Conservation (phyloP, 2,113 vertebrate genomes). For the Antechinus flavipes region DNA sequence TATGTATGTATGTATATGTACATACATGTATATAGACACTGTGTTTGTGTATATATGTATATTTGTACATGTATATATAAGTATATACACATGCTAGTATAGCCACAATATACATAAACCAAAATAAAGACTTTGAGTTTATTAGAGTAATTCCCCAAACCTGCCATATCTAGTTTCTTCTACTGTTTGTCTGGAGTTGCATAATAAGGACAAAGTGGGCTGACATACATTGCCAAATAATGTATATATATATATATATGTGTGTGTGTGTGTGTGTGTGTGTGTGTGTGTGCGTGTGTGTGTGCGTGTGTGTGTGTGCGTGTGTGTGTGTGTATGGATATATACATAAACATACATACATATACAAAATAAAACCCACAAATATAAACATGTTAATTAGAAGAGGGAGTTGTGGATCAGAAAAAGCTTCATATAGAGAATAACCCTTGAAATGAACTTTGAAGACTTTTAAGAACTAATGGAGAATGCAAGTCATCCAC, state of each 20-base stretch:
- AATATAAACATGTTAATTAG: neutral
- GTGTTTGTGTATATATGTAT: too few species aligned
- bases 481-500: neutral
- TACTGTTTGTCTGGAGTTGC: neutral
- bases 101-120: too few species aligned
- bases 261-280: too few species aligned
- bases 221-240: neutral
- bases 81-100: too few species aligned
- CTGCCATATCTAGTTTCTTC: neutral
- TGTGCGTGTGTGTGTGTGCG: too few species aligned
- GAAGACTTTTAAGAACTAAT: neutral
- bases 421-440: neutral
- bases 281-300: too few species aligned
- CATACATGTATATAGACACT: too few species aligned
- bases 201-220: neutral
- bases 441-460: neutral
- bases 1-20: too few species aligned
- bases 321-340: too few species aligned
- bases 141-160: neutral
- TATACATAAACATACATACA: neutral
- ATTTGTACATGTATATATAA: neutral
- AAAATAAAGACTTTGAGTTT: neutral
- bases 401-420: neutral
- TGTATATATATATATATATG: neutral
- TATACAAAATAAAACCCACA: neutral